These are phyloP conservation scores for Pipistrellus nathusii DNA, from an alignment of 2,797 vertebrate species.

Conservation along the genomic window DNA sequence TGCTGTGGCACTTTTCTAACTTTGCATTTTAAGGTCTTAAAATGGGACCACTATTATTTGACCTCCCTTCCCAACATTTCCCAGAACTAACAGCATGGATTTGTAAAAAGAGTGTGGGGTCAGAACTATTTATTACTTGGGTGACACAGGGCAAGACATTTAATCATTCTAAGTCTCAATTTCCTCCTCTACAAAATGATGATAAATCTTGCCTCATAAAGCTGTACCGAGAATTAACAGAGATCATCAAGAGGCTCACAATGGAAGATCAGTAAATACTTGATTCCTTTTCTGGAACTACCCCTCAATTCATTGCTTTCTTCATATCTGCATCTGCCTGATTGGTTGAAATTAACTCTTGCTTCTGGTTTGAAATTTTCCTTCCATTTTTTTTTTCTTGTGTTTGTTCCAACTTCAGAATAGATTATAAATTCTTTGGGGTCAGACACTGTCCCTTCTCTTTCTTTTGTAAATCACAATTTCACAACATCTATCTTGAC, in stretches of 20 bases:
- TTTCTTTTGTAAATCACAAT: not conserved
- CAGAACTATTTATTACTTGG: constrained; percentile 13
- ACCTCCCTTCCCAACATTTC: not conserved
- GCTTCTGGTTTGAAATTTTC: not conserved
- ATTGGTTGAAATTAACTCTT: not conserved
- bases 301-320: not conserved
- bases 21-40: constrained; percentile 15
- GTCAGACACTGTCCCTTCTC: not conserved
- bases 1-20: not conserved
- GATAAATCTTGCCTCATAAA: constrained; percentile 46
- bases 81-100: not conserved
- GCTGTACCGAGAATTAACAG: constrained; percentile 8
- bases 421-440: not conserved
- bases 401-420: constrained; percentile 19
- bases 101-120: not conserved
- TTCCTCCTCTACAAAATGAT: constrained; percentile 58
- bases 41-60: not conserved
- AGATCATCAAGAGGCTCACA: not conserved
- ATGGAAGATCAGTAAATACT: not conserved
- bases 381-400: not conserved
- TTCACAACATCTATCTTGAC: not conserved
- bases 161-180: constrained; percentile 36
- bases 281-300: not conserved
- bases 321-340: not conserved
- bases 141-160: not conserved